Base-by-base conservation (phyloP, 2,797 vertebrate genomes). In the Sternotherus odoratus region DNA sequence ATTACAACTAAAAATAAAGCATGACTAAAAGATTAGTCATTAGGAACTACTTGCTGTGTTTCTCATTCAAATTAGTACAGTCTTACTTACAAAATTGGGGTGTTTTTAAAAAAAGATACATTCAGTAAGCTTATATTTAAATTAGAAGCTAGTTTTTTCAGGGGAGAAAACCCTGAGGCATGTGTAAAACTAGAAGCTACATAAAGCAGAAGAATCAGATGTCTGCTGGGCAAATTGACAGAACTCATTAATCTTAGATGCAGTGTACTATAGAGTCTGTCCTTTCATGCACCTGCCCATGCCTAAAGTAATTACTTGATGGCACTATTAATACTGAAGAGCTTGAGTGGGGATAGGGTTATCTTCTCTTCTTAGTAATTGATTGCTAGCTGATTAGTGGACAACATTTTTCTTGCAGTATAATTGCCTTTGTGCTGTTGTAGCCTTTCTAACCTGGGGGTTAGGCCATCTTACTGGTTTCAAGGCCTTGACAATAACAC, bases 211-310 rank as follows among this genome's bases (percentile, higher is more conserved):
- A 97, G 98, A 98, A 98, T 98, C 98, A 98, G 98, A 97, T 98
- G 98, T 98, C 98, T 97, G 96, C 98, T 98, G 98, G 97, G 98
- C 97, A 98, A 98, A 98, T 98, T 98, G 98, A 98, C 98, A 98
- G 98, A 98, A 98, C 98, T 98, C 98, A 98, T 98, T 98, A 98
- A 98, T 98, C 98, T 98, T 98, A 94, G 91, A 97, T 91, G 97
- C 97, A 92, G 97, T 93, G 95, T 97, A 95, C 98, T 98, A 97
- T 97, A 95, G 95, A 98, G 96, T 95, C 97, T 98, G 98, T 98
- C 98, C 98, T 98, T 98, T 97, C 97, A 94, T 97, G 98, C 98
- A 98, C 98, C 98, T 98, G 98, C 97, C 97, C 95, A 96, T 98
- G 98, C 97, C 97, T 97, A 95, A 97, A 98, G 98, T 98, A 98